These are phyloP conservation scores for Phoenicopterus ruber DNA, from an alignment of 2,113 vertebrate species.

Conservation along the genomic window DNA sequence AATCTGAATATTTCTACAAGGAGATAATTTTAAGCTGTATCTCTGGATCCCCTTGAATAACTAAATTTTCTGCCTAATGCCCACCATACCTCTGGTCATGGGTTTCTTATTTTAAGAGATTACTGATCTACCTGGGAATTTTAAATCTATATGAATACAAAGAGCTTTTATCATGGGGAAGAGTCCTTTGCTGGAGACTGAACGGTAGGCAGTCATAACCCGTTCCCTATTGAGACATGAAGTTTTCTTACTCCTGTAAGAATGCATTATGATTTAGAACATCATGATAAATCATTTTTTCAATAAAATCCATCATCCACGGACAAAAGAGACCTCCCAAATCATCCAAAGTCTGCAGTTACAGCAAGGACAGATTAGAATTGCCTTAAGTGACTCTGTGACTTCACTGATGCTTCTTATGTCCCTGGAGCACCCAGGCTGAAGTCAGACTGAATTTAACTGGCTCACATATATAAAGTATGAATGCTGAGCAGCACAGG, in stretches of 20 bases:
- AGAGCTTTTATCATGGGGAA: not conserved
- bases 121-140: not conserved
- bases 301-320: not conserved
- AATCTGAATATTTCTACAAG: not conserved
- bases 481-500: not conserved
- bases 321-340: not conserved
- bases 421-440: not conserved
- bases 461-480: not conserved
- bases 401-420: not conserved
- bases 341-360: not conserved
- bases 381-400: not conserved
- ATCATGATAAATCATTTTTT: not conserved
- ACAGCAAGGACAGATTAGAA: not conserved
- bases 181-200: not conserved
- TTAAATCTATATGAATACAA: not conserved
- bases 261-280: not conserved
- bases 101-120: not conserved
- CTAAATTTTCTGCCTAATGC: not conserved
- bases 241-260: not conserved
- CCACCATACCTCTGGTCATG: not conserved
- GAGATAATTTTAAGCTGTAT: not conserved
- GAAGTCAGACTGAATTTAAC: not conserved
- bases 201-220: not conserved
- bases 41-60: not conserved
- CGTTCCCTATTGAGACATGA: not conserved